Evolutionary conservation across 1,140 invertebrate genomes (phyloP).

Genomic region (Panagrolaimus sp.): DNA sequence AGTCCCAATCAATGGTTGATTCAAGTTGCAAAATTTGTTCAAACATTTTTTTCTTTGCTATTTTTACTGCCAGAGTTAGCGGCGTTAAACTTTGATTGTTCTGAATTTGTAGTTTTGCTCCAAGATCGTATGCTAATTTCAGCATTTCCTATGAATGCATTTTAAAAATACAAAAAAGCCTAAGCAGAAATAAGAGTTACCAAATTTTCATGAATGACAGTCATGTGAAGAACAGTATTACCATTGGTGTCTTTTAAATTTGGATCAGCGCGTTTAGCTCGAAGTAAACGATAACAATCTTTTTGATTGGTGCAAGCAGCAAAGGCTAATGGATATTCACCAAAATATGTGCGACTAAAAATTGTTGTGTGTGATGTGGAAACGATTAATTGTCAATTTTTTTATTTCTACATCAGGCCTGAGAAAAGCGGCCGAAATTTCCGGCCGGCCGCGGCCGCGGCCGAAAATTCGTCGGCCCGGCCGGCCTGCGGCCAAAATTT

Average conservation of each 20-base stretch:
- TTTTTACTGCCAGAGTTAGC: conserved; percentile 81
- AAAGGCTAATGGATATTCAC: conserved; percentile 90
- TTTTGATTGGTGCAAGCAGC: conserved; percentile 92
- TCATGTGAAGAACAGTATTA: conserved; percentile 90
- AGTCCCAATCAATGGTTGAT: conserved; percentile 61
- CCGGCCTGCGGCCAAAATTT: too few species aligned
- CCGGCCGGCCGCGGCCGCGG: too few species aligned
- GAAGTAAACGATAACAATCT: conserved; percentile 85
- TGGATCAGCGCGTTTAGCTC: conserved; percentile 85
- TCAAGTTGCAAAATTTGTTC: conserved; percentile 62
- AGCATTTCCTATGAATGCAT: conserved; percentile 71
- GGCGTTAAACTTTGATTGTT: conserved; percentile 85
- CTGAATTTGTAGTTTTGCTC: conserved; percentile 74
- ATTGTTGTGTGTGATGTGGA: too few species aligned
- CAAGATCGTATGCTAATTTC: conserved; percentile 85
- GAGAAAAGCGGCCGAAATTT: too few species aligned
- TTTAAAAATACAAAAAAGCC: background rate
- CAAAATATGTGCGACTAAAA: conserved; percentile 88
- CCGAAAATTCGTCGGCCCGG: too few species aligned
- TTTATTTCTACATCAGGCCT: too few species aligned
- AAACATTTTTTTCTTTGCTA: conserved; percentile 87
- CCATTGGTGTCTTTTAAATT: conserved; percentile 93
- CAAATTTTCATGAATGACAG: conserved; percentile 89
- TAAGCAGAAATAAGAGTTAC: too few species aligned
- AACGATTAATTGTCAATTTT: too few species aligned